Evolutionary conservation across 92 coral and sea anemone genomes (phyloP), one percentile per base, ranked within the genome.

Genomic region (Hydrozoanthus gracilis): DNA sequence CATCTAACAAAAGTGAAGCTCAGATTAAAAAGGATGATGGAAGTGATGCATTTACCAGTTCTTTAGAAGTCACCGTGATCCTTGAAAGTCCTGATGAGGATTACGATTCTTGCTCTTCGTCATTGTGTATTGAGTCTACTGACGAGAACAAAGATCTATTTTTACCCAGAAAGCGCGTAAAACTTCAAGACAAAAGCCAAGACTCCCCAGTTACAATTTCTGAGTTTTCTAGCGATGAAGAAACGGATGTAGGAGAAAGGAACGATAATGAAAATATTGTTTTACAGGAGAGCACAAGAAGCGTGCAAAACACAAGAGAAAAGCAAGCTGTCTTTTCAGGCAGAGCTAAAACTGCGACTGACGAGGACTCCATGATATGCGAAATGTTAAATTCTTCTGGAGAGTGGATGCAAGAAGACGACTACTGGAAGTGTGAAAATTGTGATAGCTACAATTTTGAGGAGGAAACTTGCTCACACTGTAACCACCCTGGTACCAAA

Each of bases 341-440:
- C 35, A 10, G 12, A 17, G 73, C n/a, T 60, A 77, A 71, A 2
- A 45, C 52, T 74, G 77, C 48, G 73, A 79, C 58, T 60, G 73
- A 84, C 50, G 71, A 61, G 14, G 76, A 87, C 46, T 78, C 44
- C 49, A 85, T 84, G 35, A 60, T 71, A 11, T 61, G 74, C 8
- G 89, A 85, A 4, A 14, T 50, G 10, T 62, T 89, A 4, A 78
- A 71, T 12, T 51, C 83, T 51, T 54, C 78, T 78, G 76, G 61
- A 7, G 78, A 92, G 45, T 89, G 89, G 65, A 78, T 91, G 77
- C 91, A 86, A 52, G 95, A 89, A 17, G 95, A 83, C 11, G 90
- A 84, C 27, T 77, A 83, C n/a, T 87, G 93, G 94, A 69, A 78
- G 65, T 89, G 92, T 27, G 89, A 78, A 78, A 84, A 89, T 4